Evolutionary conservation across 2,888 invertebrate genomes (phyloP).

Genomic region (Busseola fusca): DNA sequence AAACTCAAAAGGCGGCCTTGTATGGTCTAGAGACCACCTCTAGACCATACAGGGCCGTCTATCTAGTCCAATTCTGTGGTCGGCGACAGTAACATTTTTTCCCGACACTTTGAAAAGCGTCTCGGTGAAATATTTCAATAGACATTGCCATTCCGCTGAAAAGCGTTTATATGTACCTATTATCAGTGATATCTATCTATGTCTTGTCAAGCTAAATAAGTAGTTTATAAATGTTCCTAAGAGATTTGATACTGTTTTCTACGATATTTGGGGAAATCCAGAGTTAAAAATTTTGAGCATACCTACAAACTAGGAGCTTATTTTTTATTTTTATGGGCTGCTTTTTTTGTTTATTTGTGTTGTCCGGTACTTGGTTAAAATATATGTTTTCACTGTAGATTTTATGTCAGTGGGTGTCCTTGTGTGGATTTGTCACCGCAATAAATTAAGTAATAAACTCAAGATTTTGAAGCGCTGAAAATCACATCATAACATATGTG

Average conservation of each 20-base stretch:
- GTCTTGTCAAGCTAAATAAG: not conserved
- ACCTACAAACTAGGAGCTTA: slow-evolving; percentile 13
- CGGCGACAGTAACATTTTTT: not conserved
- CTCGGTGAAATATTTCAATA: slow-evolving; percentile 3
- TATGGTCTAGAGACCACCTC: too few species aligned
- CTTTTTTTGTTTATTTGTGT: slow-evolving; percentile 17
- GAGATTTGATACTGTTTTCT: not conserved
- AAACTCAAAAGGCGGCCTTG: not conserved
- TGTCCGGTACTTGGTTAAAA: not conserved
- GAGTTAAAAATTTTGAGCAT: not conserved
- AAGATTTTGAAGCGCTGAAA: slow-evolving; percentile 3
- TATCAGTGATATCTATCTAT: slow-evolving; percentile 4
- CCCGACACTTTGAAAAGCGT: not conserved
- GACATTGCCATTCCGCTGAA: not conserved
- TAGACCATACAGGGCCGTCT: slow-evolving; percentile 3
- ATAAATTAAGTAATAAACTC: not conserved
- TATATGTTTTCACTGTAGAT: not conserved
- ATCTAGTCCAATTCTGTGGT: slow-evolving; percentile 3
- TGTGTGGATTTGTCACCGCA: slow-evolving; percentile 32
- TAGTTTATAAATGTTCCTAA: not conserved
- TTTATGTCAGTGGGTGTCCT: slow-evolving; percentile 39
- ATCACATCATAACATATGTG: slow-evolving; percentile 26
- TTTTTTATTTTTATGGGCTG: not conserved
- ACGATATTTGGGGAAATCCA: not conserved
- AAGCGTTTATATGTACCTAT: not conserved